These are phyloP conservation scores for Trichonephila clavata DNA, from an alignment of 1,140 invertebrate genomes.

Conservation along the genomic window DNA sequence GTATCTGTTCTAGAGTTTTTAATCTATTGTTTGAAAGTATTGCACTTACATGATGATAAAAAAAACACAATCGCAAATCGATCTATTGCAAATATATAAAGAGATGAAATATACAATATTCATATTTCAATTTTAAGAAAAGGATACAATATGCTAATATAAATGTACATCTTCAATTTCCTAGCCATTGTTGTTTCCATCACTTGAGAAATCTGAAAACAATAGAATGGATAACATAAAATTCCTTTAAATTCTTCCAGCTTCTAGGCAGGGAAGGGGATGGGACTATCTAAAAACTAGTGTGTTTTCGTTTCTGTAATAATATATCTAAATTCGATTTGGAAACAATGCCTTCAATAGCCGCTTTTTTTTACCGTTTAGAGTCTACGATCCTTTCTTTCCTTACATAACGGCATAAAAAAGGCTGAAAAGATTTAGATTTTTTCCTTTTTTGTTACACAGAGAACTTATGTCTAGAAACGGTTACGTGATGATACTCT, in stretches of 20 bases:
- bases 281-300: conserved; percentile 12
- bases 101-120: too few species aligned
- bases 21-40: too few species aligned
- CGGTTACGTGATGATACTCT: conserved; percentile 66
- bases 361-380: conserved; percentile 44
- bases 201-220: neutral
- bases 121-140: too few species aligned
- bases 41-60: too few species aligned
- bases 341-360: conserved; percentile 24
- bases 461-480: conserved; percentile 55
- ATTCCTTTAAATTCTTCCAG: conserved; percentile 7
- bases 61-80: too few species aligned
- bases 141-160: too few species aligned
- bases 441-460: conserved; percentile 31
- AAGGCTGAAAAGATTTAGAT: conserved; percentile 29
- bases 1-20: too few species aligned
- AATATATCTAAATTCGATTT: conserved; percentile 62
- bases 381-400: neutral
- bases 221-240: neutral
- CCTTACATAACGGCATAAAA: conserved; percentile 55
- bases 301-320: conserved; percentile 26
- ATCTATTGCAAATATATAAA: too few species aligned
- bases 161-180: too few species aligned
- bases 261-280: neutral
- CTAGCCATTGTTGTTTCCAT: too few species aligned